phyloP scores from a whole-genome alignment of 2,888 invertebrate genomes.

The Sarcophaga caerulescens region DNA sequence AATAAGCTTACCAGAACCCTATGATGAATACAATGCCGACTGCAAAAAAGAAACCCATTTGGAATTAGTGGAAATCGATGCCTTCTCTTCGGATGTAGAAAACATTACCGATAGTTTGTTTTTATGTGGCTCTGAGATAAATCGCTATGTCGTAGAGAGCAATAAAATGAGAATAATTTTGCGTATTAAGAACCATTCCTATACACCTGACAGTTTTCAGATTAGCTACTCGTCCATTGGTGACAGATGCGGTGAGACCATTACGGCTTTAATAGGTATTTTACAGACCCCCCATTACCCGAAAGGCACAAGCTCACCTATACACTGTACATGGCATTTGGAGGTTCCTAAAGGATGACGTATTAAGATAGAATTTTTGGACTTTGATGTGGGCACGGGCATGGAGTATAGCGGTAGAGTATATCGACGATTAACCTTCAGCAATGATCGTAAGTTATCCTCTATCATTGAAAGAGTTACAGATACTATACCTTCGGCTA shows the following conservation, averaged over 20 bases:
- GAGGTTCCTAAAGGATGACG: slow-evolving; percentile 84
- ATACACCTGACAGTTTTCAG: slow-evolving; percentile 82
- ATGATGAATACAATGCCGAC: slow-evolving; percentile 77
- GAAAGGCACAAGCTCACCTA: slow-evolving; percentile 79
- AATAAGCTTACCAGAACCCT: slow-evolving; percentile 17
- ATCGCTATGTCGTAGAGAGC: slow-evolving; percentile 80
- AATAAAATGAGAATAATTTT: slow-evolving; percentile 83
- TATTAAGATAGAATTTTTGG: slow-evolving; percentile 85
- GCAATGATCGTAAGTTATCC: slow-evolving; percentile 82
- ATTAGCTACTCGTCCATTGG: slow-evolving; percentile 84
- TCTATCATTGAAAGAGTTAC: slow-evolving; percentile 73
- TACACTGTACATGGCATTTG: slow-evolving; percentile 86
- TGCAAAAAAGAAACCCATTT: slow-evolving; percentile 80
- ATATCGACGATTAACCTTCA: slow-evolving; percentile 80
- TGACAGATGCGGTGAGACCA: slow-evolving; percentile 85
- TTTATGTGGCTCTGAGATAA: slow-evolving; percentile 70
- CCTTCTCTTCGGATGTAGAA: slow-evolving; percentile 66
- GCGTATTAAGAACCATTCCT: slow-evolving; percentile 76
- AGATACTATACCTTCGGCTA: slow-evolving; percentile 69
- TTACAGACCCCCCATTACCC: slow-evolving; percentile 84
- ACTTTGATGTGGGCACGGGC: slow-evolving; percentile 83
- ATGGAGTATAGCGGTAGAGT: slow-evolving; percentile 52
- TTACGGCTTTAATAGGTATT: slow-evolving; percentile 84
- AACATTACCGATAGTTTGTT: slow-evolving; percentile 71
- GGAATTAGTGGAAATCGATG: slow-evolving; percentile 75